Evolutionary conservation across 2,888 invertebrate genomes (phyloP), one percentile per base, ranked within the genome.

Genomic region (Drosophila mettleri): DNA sequence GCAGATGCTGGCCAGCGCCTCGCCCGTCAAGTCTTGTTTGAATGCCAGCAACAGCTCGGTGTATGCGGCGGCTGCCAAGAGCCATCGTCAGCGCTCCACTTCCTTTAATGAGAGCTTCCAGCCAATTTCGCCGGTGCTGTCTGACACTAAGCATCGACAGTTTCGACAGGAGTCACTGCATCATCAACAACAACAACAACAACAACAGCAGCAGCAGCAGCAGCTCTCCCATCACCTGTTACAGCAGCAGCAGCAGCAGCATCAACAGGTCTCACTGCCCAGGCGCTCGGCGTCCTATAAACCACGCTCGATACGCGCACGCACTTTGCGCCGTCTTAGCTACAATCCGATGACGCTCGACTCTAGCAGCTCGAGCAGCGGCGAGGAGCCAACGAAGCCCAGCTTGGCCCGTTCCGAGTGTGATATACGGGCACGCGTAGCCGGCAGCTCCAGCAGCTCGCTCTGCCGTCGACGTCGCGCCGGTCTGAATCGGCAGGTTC

Each of bases 331-430:
- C 3, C 91, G 94, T 12, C 92, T 94, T 71, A 94, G 94, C 71
- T 94, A 94, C 80, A 94, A 94, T 90, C 94, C 94, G 24, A 93
- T 93, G 81, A 93, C 93, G 7, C 91, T 93, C 60, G 93, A 93
- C 74, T 93, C 93, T 27, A 93, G 93, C 58, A 93, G 93, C 59
- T 93, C 93, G 65, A 93, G 94, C 38, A 93, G 94, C 24, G 93
- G 92, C 69, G 94, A 93, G 71, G 93, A 94, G 61, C 29, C 43
- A 12, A 82, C 85, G 55, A 92, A 92, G 77, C 91, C 89, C 20
- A 92, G 90, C 63, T 90, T 94, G 60, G 94, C 94, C 0, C 93
- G 94, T 55, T 94, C 94, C 1, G 94, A 94, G 71, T 94, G 93
- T 36, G 94, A 94, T 65, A 94, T 94, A 55, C 90, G 94, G 3